These are phyloP conservation scores for Spodoptera littoralis DNA, from an alignment of 2,888 invertebrate genomes.

Conservation along the genomic window DNA sequence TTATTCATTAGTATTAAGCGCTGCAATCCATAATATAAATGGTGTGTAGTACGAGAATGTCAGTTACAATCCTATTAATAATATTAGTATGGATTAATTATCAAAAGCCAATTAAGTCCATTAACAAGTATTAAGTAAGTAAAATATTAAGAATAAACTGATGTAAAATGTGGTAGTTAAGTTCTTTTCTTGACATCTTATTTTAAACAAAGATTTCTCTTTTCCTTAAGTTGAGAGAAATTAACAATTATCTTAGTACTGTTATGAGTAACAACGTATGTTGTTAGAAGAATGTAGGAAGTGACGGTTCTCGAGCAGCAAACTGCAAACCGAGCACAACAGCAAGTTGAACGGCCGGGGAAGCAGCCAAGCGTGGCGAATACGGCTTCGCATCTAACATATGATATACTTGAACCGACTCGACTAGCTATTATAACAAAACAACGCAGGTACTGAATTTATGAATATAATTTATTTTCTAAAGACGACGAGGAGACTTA, in stretches of 20 bases:
- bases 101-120: too few species aligned
- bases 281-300: conserved; percentile 76
- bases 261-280: conserved; percentile 51
- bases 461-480: conserved; percentile 3
- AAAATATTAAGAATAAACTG: too few species aligned
- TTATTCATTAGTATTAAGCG: too few species aligned
- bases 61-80: too few species aligned
- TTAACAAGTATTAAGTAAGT: too few species aligned
- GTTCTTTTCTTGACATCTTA: conserved; percentile 16
- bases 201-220: conserved; percentile 38
- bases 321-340: conserved; percentile 77
- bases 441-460: conserved; percentile 3
- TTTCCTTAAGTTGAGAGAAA: conserved; percentile 27
- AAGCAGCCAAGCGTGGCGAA: conserved; percentile 78
- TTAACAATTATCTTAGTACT: conserved; percentile 28
- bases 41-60: too few species aligned
- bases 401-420: conserved; percentile 46
- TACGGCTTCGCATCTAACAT: conserved; percentile 74
- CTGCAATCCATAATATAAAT: too few species aligned
- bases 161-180: conserved; percentile 7
- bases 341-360: conserved; percentile 83
- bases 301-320: conserved; percentile 78
- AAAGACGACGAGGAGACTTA: neutral
- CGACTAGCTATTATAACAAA: conserved; percentile 31
- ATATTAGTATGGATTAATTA: too few species aligned